Percentiles rank a stretch among this genome's conserved stretches.
phyloP scores from a whole-genome alignment of 1,140 invertebrate genomes.

The Diprion similis region DNA sequence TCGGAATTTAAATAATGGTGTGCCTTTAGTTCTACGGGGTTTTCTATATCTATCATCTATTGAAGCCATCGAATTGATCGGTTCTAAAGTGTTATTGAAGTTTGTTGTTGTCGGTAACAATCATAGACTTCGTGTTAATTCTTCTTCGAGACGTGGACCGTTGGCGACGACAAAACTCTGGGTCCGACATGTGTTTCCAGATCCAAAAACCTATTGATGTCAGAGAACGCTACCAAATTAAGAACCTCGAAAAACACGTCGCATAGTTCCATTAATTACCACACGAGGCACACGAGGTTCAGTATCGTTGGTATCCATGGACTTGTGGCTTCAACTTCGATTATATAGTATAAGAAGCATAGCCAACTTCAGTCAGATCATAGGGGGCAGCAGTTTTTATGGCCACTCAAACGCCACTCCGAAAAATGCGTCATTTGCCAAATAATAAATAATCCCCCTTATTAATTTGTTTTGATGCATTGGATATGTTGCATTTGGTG shows the following conservation, averaged over 20 bases:
- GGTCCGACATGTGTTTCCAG: not conserved
- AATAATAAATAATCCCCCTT: constrained; percentile 21
- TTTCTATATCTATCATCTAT: constrained; percentile 26
- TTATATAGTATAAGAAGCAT: not conserved
- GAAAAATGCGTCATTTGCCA: constrained; percentile 13
- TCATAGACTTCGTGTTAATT: not conserved
- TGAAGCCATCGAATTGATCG: constrained; percentile 25
- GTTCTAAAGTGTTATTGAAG: not conserved
- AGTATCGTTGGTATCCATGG: too few relatives aligned
- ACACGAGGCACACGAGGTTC: too few relatives aligned
- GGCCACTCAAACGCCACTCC: not conserved
- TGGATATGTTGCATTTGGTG: constrained; percentile 45
- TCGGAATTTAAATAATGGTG: constrained; percentile 24
- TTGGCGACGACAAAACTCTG: not conserved
- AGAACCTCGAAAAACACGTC: too few relatives aligned
- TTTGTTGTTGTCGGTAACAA: not conserved
- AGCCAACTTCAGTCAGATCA: not conserved
- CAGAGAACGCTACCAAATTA: not conserved
- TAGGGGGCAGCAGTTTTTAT: constrained; percentile 4
- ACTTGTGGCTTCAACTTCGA: not conserved
- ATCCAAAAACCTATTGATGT: not conserved
- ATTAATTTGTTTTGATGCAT: constrained; percentile 28
- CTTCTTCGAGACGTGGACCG: too few relatives aligned
- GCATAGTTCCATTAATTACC: too few relatives aligned
- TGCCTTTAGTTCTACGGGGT: constrained; percentile 30